A percentile compares a stretch with the other conserved stretches of the same genome.
Evolutionary conservation across 2,797 vertebrate genomes (phyloP).

Genomic region (Paramormyrops hopkinsi): DNA sequence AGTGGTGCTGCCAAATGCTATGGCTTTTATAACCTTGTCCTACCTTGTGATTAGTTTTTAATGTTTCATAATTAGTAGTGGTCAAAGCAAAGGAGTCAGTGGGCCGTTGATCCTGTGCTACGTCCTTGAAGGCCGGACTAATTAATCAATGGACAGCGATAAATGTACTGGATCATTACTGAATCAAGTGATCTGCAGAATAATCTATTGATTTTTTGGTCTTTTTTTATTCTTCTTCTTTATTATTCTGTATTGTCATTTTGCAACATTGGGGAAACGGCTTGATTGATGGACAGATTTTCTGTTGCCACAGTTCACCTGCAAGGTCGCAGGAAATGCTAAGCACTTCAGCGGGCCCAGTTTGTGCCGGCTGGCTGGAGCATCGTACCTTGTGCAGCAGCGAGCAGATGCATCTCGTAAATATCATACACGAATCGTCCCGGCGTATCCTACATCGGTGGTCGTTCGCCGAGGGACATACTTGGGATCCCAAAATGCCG

Average conservation of each 20-base stretch:
- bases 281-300: constrained; percentile 61
- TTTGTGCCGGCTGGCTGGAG: not conserved
- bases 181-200: constrained; percentile 77
- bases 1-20: constrained; percentile 49
- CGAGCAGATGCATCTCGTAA: not conserved
- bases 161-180: constrained; percentile 74
- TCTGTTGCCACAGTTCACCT: constrained; percentile 47
- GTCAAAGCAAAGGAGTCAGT: constrained; percentile 59
- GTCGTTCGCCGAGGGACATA: not conserved
- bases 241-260: constrained; percentile 73
- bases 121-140: constrained; percentile 63
- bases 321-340: constrained; percentile 30
- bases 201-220: constrained; percentile 75
- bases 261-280: constrained; percentile 68
- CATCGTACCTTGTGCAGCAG: not conserved
- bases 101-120: constrained; percentile 58
- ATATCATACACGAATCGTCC: not conserved
- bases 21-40: constrained; percentile 59
- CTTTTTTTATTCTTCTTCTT: constrained; percentile 73
- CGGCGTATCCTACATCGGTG: not conserved
- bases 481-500: not conserved
- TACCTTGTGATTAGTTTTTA: constrained; percentile 65
- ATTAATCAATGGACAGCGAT: constrained; percentile 68
- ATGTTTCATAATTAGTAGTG: constrained; percentile 68
- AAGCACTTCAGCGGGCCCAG: not conserved